Base-by-base conservation (phyloP, 2,113 vertebrate species). In the Pongo abelii region DNA sequence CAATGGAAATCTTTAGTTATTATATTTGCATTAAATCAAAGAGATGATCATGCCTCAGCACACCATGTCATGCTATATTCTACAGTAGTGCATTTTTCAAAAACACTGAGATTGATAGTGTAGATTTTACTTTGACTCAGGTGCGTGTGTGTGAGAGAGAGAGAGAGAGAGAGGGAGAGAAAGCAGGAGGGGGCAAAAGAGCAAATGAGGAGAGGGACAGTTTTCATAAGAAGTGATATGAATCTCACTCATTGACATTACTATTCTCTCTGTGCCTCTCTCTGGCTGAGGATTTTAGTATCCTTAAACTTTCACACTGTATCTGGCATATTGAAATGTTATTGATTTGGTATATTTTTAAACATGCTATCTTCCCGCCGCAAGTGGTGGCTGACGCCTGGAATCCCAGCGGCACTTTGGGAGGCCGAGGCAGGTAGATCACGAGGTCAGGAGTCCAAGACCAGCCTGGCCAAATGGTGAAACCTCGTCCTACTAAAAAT, bases 261-360 rank as follows among this genome's bases (percentile, higher is more conserved):
- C 59, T 72, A 32, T 52, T 8, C 25, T 70, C 3, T 30, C 14
- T 18, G 18, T 59, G 27, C 0, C 93, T 2, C 3, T 30, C 2
- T 7, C 17, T 50, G 1, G 0, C 3, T 59, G 38, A 86, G 16
- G 14, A 67, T 52, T 89, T 88, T 67, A 89, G 20, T 46, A 35
- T 43, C 14, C 25, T 40, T 38, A 86, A 48, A 83, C 9, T n/a
- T 67, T 43, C 8, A 11, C 1, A 40, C 7, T 3, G 30, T 59
- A 40, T 20, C 17, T 72, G 8, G 1, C 4, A 55, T 89, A 55
- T 16, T 92, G 4, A 79, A 74, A 38, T 93, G 9, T 0, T 69
- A 52, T 87, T 91, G 11, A 67, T 85, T 52, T 95, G 40, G 64
- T 61, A 13, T 86, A 46, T 18, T 70, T 91, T 88, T 40, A 87